A percentile compares a stretch with the other conserved stretches of the same genome.
These are phyloP conservation scores for Vandiemenella viatica DNA, from an alignment of 2,888 invertebrate species.

Conservation along the genomic window DNA sequence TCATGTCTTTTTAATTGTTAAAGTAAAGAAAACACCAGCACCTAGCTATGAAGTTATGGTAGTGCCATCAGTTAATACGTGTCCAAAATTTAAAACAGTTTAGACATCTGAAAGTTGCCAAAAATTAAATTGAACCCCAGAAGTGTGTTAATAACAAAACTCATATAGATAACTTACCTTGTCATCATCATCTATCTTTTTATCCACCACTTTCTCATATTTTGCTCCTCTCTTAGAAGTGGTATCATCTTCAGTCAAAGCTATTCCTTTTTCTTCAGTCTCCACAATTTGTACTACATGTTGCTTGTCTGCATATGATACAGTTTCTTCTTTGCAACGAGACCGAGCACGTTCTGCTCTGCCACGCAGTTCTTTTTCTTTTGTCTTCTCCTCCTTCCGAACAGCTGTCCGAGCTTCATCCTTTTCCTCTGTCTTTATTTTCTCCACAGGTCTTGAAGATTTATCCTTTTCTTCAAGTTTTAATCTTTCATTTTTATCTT, in stretches of 20 bases:
- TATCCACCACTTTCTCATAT: slow-evolving; percentile 5
- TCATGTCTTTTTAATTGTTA: no score
- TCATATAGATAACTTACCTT: slow-evolving; percentile 12
- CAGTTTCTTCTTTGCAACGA: background rate
- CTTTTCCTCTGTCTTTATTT: no score
- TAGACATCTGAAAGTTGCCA: no score
- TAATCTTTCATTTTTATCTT: no score
- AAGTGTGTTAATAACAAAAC: background rate
- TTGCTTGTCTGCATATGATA: background rate
- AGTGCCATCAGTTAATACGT: no score
- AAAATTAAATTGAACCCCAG: background rate
- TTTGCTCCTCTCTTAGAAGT: slow-evolving; percentile 11
- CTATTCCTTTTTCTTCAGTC: background rate
- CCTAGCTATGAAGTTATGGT: no score
- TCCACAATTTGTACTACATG: background rate
- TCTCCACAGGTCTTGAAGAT: no score
- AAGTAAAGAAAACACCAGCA: no score
- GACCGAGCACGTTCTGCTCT: background rate
- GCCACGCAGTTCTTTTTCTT: slow-evolving; percentile 11
- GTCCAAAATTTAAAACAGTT: no score
- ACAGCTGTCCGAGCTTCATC: no score
- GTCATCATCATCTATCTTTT: slow-evolving; percentile 14
- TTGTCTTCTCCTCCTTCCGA: slow-evolving; percentile 9
- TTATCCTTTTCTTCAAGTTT: no score
- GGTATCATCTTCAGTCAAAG: slow-evolving; percentile 12